phyloP scores from a whole-genome alignment of 2,888 invertebrate species.

The Vanessa cardui region DNA sequence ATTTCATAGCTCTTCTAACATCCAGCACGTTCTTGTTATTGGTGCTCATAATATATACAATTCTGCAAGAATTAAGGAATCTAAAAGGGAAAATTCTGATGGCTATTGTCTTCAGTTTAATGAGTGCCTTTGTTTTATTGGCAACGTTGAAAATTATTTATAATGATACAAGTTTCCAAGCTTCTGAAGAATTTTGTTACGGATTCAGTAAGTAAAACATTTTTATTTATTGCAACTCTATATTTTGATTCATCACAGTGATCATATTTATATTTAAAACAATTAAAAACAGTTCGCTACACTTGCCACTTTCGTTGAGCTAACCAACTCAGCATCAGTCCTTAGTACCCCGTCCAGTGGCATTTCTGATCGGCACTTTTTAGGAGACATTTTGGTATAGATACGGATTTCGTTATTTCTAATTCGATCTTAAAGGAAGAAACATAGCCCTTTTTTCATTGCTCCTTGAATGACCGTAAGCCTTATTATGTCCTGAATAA shows the following conservation, averaged over 20 bases:
- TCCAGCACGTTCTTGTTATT: not conserved
- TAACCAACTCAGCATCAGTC: too few relatives aligned
- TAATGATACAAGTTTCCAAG: not conserved
- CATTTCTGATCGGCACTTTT: too few relatives aligned
- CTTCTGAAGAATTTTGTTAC: not conserved
- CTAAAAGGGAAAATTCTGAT: not conserved
- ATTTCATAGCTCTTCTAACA: too few relatives aligned
- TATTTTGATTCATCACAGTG: not conserved
- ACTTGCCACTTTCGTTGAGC: too few relatives aligned
- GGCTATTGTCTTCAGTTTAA: not conserved
- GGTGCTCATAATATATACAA: not conserved
- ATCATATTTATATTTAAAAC: not conserved
- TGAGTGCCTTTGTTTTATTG: not conserved
- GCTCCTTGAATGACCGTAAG: too few relatives aligned
- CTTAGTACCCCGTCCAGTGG: too few relatives aligned
- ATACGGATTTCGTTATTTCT: too few relatives aligned
- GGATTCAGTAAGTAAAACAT: not conserved
- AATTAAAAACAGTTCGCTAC: too few relatives aligned
- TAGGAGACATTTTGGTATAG: too few relatives aligned
- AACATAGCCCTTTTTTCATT: too few relatives aligned
- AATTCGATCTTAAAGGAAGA: too few relatives aligned
- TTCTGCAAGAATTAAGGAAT: slow-evolving; percentile 1
- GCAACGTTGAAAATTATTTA: not conserved
- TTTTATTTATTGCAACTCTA: not conserved
- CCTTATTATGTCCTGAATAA: too few relatives aligned